Percentiles rank a stretch among this genome's conserved stretches.
These are phyloP conservation scores for Alcedo quadribrachys DNA, from an alignment of 2,797 vertebrate genomes.

Conservation along the genomic window DNA sequence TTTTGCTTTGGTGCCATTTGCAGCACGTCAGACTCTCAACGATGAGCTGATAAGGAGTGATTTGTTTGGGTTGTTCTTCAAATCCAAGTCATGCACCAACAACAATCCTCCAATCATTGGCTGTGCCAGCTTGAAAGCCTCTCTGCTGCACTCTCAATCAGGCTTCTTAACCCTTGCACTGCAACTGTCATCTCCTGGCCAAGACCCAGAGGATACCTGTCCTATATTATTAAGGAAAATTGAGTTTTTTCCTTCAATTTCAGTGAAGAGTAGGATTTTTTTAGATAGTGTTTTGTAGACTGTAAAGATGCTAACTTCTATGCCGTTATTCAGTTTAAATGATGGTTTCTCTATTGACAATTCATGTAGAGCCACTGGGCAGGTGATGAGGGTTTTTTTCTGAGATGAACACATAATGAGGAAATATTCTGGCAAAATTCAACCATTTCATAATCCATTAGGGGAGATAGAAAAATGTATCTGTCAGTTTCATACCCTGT, in stretches of 20 bases:
- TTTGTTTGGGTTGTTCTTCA: background rate
- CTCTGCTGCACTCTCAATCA: background rate
- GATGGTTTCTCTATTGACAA: background rate
- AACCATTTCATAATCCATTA: constrained; percentile 19
- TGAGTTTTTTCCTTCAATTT: background rate
- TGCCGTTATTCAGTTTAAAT: background rate
- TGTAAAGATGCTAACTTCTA: background rate
- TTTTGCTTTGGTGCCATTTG: background rate
- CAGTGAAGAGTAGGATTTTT: background rate
- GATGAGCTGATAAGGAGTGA: background rate
- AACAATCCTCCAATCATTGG: background rate
- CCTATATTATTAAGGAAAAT: background rate
- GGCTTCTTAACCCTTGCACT: background rate
- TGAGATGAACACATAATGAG: background rate
- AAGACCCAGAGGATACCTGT: background rate
- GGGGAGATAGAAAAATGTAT: background rate
- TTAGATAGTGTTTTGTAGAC: background rate
- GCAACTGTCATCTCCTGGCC: background rate
- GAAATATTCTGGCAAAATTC: constrained; percentile 29
- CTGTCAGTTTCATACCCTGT: background rate
- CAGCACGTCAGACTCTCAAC: background rate
- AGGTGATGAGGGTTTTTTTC: background rate
- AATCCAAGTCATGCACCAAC: background rate
- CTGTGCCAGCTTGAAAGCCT: background rate
- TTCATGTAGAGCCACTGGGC: background rate